Evolutionary conservation across 2,888 invertebrate genomes (phyloP).

Genomic region (Ennomos erosarius): DNA sequence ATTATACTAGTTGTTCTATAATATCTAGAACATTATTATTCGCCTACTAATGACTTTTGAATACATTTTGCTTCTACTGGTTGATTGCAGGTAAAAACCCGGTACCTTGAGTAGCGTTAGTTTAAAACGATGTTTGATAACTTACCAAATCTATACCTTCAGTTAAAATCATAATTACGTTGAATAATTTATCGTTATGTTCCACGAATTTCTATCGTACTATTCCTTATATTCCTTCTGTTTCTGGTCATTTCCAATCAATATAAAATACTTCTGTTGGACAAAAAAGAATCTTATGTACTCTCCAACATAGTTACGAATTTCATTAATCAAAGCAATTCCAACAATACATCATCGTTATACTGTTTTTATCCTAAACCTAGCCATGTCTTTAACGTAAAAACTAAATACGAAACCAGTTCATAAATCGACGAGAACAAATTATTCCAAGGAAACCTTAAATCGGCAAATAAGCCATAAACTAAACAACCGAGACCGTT

Average conservation of each 20-base stretch:
- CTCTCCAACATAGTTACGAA: background rate
- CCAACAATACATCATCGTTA: conserved; percentile 2
- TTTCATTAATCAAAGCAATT: background rate
- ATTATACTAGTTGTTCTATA: conserved; percentile 47
- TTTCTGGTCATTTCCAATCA: conserved; percentile 19
- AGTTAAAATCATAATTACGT: conserved; percentile 7
- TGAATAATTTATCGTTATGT: conserved; percentile 7
- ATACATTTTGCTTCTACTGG: conserved; percentile 56
- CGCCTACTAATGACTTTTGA: conserved; percentile 54
- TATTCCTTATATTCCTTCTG: conserved; percentile 13
- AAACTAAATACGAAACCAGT: conserved; percentile 9
- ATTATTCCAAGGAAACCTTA: background rate
- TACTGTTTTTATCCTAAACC: background rate
- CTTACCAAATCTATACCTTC: conserved; percentile 30
- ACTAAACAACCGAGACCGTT: background rate
- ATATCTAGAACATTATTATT: conserved; percentile 44
- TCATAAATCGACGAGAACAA: background rate
- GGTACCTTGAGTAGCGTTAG: conserved; percentile 74
- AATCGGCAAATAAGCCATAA: background rate
- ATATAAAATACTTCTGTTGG: conserved; percentile 22
- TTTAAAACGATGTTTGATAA: conserved; percentile 62
- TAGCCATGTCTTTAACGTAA: background rate
- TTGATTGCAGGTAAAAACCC: conserved; percentile 60
- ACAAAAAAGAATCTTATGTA: conserved; percentile 14
- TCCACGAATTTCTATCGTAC: conserved; percentile 2